These are phyloP conservation scores for Mesoclemmys tuberculata DNA, from an alignment of 2,113 vertebrate species.

Conservation along the genomic window DNA sequence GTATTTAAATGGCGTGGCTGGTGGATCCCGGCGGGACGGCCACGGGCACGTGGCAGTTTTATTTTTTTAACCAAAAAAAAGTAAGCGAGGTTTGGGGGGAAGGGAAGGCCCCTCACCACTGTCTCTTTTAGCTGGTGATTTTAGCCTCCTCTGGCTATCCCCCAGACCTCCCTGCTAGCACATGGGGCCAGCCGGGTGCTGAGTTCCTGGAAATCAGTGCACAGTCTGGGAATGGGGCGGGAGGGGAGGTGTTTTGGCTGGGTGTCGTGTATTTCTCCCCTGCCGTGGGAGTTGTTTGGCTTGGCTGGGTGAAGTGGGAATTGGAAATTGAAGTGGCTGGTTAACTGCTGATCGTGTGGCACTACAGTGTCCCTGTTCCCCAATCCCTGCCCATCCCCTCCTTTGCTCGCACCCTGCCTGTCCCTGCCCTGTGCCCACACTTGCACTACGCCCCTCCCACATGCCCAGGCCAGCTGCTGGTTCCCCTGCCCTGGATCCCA, in stretches of 20 bases:
- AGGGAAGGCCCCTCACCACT: not conserved
- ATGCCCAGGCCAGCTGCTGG: not conserved
- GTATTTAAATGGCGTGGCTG: constrained; percentile 6
- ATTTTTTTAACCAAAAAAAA: constrained; percentile 69
- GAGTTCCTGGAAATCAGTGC: not conserved
- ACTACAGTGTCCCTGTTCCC: not conserved
- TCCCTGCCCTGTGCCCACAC: too few species aligned
- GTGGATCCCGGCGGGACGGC: not conserved
- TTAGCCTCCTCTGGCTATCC: not conserved
- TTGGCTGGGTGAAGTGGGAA: not conserved
- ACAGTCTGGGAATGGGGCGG: not conserved
- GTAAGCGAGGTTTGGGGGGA: constrained; percentile 38
- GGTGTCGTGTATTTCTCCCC: not conserved
- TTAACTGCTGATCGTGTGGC: not conserved
- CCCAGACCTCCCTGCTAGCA: not conserved
- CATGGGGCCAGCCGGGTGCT: not conserved
- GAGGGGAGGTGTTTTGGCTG: not conserved
- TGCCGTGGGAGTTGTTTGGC: not conserved
- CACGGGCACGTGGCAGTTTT: constrained; percentile 40
- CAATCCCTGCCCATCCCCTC: not conserved
- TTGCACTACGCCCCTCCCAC: not conserved
- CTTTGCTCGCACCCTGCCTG: too few species aligned
- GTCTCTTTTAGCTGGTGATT: not conserved
- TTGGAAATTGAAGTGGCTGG: not conserved
- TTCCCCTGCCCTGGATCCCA: not conserved